A percentile compares a stretch with the other conserved stretches of the same genome.
These are phyloP conservation scores for Eristalis pertinax DNA, from an alignment of 2,888 invertebrate genomes.

Conservation along the genomic window DNA sequence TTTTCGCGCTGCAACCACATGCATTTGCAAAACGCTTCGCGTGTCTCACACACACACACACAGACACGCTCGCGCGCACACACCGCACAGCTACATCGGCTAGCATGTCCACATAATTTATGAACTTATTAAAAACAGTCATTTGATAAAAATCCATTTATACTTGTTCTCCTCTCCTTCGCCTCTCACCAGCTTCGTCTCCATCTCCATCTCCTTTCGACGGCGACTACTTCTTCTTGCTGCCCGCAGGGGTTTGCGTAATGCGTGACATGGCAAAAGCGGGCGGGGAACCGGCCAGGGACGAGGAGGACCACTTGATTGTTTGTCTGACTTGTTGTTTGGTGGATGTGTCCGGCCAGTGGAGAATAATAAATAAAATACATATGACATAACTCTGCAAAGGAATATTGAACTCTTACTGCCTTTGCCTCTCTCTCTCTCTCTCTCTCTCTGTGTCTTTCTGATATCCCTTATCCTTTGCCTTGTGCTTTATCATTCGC, in stretches of 20 bases:
- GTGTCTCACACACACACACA: conserved; percentile 5
- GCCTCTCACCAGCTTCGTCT: no score
- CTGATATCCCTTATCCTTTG: neutral
- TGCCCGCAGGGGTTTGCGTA: neutral
- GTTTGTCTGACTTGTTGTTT: neutral
- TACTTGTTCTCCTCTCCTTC: conserved; percentile 1
- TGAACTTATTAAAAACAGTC: conserved; percentile 61
- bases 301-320: neutral
- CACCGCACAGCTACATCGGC: no score
- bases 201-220: neutral
- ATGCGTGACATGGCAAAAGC: neutral
- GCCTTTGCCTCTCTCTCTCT: neutral
- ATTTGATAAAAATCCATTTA: conserved; percentile 61
- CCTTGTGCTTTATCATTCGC: neutral
- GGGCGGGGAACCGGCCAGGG: neutral
- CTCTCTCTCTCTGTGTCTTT: neutral
- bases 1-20: conserved; percentile 39
- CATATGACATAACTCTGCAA: conserved; percentile 34
- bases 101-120: conserved; percentile 34
- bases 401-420: conserved; percentile 34
- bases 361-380: conserved; percentile 20
- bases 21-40: conserved; percentile 9
- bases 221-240: neutral
- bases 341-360: neutral
- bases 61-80: neutral